A percentile compares a stretch with the other conserved stretches of the same genome.
Evolutionary conservation across 2,113 vertebrate genomes (phyloP).

Genomic region (Numenius arquata): DNA sequence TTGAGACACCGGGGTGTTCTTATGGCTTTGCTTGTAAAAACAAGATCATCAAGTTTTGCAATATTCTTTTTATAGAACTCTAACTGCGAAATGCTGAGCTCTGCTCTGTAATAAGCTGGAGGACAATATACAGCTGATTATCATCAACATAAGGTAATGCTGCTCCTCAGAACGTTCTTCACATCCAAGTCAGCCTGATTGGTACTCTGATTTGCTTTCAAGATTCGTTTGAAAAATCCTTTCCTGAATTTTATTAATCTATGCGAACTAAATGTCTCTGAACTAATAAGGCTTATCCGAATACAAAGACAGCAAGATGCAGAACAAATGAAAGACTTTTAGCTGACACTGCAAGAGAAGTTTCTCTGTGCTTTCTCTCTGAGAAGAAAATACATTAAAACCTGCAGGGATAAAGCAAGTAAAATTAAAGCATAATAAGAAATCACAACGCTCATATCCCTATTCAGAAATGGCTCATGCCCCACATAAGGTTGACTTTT

Average conservation of each 20-base stretch:
- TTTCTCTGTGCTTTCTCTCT: not conserved
- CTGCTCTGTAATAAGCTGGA: not conserved
- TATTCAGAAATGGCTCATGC: not conserved
- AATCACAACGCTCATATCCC: not conserved
- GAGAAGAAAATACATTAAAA: not conserved
- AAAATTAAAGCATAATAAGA: constrained; percentile 9
- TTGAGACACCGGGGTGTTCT: not conserved
- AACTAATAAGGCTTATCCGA: constrained; percentile 48
- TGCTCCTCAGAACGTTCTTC: constrained; percentile 5
- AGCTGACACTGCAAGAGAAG: constrained; percentile 20
- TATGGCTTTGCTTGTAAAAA: constrained; percentile 29
- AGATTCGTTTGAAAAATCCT: constrained; percentile 14
- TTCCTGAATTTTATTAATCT: constrained; percentile 40
- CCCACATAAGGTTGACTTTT: not conserved
- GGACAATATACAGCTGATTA: constrained; percentile 22
- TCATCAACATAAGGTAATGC: constrained; percentile 12
- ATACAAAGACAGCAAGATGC: constrained; percentile 28
- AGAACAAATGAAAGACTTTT: constrained; percentile 9
- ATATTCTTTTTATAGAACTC: constrained; percentile 24
- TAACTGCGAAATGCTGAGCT: not conserved
- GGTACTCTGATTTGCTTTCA: not conserved
- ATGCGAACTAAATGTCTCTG: constrained; percentile 3
- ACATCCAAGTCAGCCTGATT: not conserved
- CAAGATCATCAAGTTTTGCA: not conserved
- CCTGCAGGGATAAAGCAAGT: not conserved